Evolutionary conservation across 2,113 vertebrate species (phyloP), one percentile per base, ranked within the genome.

Genomic region (Aplodontia rufa): DNA sequence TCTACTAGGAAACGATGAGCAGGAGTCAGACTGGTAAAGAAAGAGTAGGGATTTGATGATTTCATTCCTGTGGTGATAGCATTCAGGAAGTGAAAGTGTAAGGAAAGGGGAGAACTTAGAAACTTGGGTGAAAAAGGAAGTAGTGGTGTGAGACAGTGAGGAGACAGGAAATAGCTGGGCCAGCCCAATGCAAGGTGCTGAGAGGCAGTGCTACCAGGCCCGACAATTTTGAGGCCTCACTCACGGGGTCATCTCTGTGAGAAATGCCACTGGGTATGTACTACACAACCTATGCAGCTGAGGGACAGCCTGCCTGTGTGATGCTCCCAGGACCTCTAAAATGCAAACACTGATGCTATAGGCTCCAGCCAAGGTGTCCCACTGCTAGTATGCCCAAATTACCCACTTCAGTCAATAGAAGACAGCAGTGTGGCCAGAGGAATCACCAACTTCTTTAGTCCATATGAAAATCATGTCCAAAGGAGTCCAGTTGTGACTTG

Each of bases 41-140:
- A 68, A 86, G 12, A 35, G 53, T 45, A 83, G 62, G 55, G 88
- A 86, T 62, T 64, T 78, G 30, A 78, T 93, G 76, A 91, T 83
- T 58, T 91, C 75, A 82, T 74, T 64, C 60, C 85, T 93, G 64
- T 47, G 69, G 86, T 78, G 17, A 26, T 24, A n/a, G 30, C 45
- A 40, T 82, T 95, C 72, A 75, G 86, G 96, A 97, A 97, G 69
- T 94, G 81, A 94, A 97, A 97, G 91, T 86, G 47, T 47, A 96
- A 91, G 68, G 28, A 64, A 84, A 8, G 40, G n/a, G 22, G 62
- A 91, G 42, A 91, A 53, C 75, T 81, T n/a, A 82, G 49, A 96
- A 96, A 93, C 91, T 85, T 75, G 13, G 26, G 60, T 40, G 2
- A 1, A 32, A 83, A 85, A 86, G 82, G 85, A 96, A 88, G 74